A percentile compares a stretch with the other conserved stretches of the same genome.
phyloP scores from a whole-genome alignment of 2,888 invertebrate species.

The Pocota personata region DNA sequence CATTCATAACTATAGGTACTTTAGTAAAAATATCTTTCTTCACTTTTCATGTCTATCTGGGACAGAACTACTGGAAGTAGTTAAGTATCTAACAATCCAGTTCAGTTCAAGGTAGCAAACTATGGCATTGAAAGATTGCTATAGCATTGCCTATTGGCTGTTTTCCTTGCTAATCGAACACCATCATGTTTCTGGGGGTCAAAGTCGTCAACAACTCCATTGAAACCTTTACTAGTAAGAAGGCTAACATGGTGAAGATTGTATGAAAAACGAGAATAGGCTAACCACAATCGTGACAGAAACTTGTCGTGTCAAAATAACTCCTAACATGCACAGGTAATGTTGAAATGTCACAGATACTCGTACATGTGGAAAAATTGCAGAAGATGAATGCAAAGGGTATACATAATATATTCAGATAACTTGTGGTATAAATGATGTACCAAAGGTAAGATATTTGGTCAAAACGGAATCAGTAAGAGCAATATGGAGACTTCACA shows the following conservation, averaged over 20 bases:
- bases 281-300: neutral
- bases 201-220: conserved; percentile 11
- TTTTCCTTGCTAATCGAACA: neutral
- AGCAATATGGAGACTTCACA: too few species aligned
- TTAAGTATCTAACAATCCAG: too few species aligned
- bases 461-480: too few species aligned
- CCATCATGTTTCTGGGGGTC: neutral
- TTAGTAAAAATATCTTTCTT: too few species aligned
- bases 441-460: too few species aligned
- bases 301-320: neutral
- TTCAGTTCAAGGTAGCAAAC: neutral
- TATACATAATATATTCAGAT: neutral
- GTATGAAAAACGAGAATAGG: neutral
- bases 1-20: too few species aligned
- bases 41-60: too few species aligned
- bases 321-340: neutral
- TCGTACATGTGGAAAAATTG: neutral
- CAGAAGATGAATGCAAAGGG: neutral
- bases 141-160: neutral
- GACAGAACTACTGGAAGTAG: too few species aligned
- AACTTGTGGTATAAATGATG: too few species aligned
- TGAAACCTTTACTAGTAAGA: conserved; percentile 3
- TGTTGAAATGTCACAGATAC: neutral
- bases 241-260: neutral
- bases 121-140: neutral